Evolutionary conservation across 2,113 vertebrate species (phyloP).

Genomic region (Varanus komodoensis): DNA sequence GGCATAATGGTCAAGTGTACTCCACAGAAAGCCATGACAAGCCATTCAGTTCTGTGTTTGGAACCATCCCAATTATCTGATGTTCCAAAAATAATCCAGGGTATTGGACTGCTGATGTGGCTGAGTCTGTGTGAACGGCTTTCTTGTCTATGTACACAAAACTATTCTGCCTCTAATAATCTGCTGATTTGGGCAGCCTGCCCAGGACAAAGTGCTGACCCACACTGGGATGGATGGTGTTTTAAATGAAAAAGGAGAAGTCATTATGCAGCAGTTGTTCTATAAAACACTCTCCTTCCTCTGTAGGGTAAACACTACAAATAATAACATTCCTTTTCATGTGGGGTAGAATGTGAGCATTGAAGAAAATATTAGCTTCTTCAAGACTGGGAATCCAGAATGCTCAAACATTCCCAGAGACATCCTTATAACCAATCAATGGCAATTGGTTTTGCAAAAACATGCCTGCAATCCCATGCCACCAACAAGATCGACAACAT

Average conservation of each 20-base stretch:
- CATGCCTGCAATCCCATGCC: not conserved
- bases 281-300: accelerated
- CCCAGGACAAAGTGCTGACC: slow-evolving; percentile 3
- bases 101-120: slow-evolving; percentile 55
- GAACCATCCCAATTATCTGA: slow-evolving; percentile 63
- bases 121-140: slow-evolving; percentile 51
- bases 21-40: not conserved
- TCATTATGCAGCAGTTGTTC: not conserved
- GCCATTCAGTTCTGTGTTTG: slow-evolving; percentile 34
- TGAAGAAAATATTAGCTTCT: accelerated
- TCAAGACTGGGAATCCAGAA: not conserved
- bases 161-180: slow-evolving; percentile 39
- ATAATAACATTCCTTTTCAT: not conserved
- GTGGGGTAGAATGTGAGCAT: not conserved
- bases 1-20: slow-evolving; percentile 29
- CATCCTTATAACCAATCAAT: not conserved
- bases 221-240: not conserved
- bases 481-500: not conserved
- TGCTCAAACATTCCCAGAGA: not conserved
- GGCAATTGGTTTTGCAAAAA: slow-evolving; percentile 10
- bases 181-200: slow-evolving; percentile 40
- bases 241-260: slow-evolving; percentile 7
- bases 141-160: slow-evolving; percentile 46
- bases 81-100: slow-evolving; percentile 59
- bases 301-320: not conserved